Base-by-base conservation (phyloP, 2,888 invertebrate genomes). In the Torymus tubicola region DNA sequence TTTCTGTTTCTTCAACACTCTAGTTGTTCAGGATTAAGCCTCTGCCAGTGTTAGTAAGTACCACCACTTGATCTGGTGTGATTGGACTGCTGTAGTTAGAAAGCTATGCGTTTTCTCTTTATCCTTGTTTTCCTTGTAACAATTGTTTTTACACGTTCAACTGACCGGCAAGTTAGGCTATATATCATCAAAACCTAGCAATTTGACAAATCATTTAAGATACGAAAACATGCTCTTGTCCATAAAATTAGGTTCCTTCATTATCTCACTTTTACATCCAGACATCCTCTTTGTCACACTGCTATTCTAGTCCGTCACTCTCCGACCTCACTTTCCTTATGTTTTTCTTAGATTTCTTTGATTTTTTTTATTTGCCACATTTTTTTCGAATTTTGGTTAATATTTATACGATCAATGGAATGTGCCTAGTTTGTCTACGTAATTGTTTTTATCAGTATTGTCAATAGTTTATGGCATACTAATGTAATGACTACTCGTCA, bases 11-110 rank as follows among this genome's bases (percentile, higher is more conserved):
- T 92, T 91, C 91, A 89, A 91, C 90, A 93, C 92, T 94, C 93
- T 95, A 97, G 97, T 96, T 97, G 94, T 97, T 97, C 97, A 96
- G 97, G 97, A 97, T 97, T 94, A 97, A 96, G 95, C 97, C 97
- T 93, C 96, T 97, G 94, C 97, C 97, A 94, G 97, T 97, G 93
- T 96, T 97, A 95, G 97, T 97, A 97, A 97, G 97, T 97, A 97
- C 93, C 91, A 89, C 90, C 89, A 91, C 90, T 91, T 91, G 91
- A 91, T 91, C 91, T 91, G 91, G 91, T 91, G 91, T 91, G 91
- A 90, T 91, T 90, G 89, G 90, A 90, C 90, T 90, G 90, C 90
- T 89, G 90, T 90, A 90, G 90, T 90, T 90, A 90, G 90, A 90
- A 89, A 87, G 90, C 90, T 90, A 90, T 90, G 90, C 90, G 89